Conservation (phyloP, 1,140 invertebrate genomes). For the Matsumurasca onukii region DNA sequence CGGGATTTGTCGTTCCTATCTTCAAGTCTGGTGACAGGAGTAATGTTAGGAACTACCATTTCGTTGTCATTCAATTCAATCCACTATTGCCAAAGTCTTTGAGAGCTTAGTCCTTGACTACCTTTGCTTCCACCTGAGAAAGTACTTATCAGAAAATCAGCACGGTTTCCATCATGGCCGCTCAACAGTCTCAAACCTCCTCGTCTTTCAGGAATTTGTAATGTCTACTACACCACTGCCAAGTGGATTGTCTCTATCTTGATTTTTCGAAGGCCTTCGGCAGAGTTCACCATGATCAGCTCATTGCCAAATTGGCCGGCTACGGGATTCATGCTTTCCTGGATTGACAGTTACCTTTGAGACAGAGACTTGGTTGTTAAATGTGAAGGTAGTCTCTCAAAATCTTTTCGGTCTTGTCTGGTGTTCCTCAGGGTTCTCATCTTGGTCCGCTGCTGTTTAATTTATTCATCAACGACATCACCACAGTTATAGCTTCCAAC, state of each 20-base stretch:
- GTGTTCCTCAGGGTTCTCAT: not conserved
- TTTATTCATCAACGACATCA: too few species aligned
- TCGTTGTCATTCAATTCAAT: slow-evolving; percentile 4
- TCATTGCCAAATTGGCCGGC: slow-evolving; percentile 28
- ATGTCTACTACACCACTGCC: slow-evolving; percentile 5
- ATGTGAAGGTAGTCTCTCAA: not conserved
- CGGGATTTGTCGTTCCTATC: too few species aligned
- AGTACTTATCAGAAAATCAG: slow-evolving; percentile 24
- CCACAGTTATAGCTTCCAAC: too few species aligned
- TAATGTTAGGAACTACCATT: slow-evolving; percentile 1
- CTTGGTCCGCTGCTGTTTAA: too few species aligned
- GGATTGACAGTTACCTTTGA: too few species aligned
- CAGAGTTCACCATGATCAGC: slow-evolving; percentile 29
- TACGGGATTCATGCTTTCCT: too few species aligned
- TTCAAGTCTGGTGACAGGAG: slow-evolving; percentile 21
- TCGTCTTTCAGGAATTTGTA: too few species aligned
- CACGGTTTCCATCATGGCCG: slow-evolving; percentile 26
- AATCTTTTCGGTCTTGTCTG: slow-evolving; percentile 1
- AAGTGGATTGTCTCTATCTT: slow-evolving; percentile 28
- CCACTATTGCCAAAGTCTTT: slow-evolving; percentile 23
- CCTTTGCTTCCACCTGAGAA: slow-evolving; percentile 13
- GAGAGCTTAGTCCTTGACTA: slow-evolving; percentile 14
- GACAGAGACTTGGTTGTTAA: not conserved
- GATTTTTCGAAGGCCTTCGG: slow-evolving; percentile 35
- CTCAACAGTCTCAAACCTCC: too few species aligned